Evolutionary conservation across 2,113 vertebrate species (phyloP), one percentile per base, ranked within the genome.

Genomic region (Piaya cayana): DNA sequence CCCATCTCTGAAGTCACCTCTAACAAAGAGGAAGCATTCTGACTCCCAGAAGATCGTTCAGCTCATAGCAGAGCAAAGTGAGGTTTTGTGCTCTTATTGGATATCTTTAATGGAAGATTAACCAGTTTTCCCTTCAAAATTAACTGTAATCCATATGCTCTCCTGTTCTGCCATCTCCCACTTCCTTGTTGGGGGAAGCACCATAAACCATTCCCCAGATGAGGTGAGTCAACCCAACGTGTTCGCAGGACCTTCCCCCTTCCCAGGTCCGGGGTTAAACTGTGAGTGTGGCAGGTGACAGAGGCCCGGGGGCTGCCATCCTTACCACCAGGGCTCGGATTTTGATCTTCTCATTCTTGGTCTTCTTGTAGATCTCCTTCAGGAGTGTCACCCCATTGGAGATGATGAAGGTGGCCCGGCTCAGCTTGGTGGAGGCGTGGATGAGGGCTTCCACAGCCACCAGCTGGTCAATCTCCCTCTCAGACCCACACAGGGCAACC

Each of bases 351-450:
- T 99, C 99, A 2, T 99, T 99, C 91, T 98, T 98, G 88, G 99
- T 99, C 95, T 99, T 99, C 98, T 99, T 99, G 97, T 99, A 99
- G 95, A 99, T 99, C 50, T 99, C 98, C 91, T 99, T 99, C 79
- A 99, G 98, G 86, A 99, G 97, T 0, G 98, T 93, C 69, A 99
- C 98, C 1, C 99, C 99, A 0, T 99, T 99, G 94, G 98, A 98
- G 95, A 99, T 99, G 96, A 99, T 99, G 97, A 99, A 99, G 30
- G 98, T 98, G 82, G 99, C 99, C 1, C 99, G 96, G 93, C 99
- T 99, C 97, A 99, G 98, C 96, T 99, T 99, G 75, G 99, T 99
- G 67, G 99, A 99, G 19, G 99, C 98, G 0, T 99, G 99, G 93
- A 99, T 99, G 87, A 99, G 98, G 5, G 99, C 99, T 97, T 99